Percentiles rank a stretch among this genome's conserved stretches.
These are phyloP conservation scores for Condylostylus longicornis DNA, from an alignment of 1,140 invertebrate genomes.

Conservation along the genomic window DNA sequence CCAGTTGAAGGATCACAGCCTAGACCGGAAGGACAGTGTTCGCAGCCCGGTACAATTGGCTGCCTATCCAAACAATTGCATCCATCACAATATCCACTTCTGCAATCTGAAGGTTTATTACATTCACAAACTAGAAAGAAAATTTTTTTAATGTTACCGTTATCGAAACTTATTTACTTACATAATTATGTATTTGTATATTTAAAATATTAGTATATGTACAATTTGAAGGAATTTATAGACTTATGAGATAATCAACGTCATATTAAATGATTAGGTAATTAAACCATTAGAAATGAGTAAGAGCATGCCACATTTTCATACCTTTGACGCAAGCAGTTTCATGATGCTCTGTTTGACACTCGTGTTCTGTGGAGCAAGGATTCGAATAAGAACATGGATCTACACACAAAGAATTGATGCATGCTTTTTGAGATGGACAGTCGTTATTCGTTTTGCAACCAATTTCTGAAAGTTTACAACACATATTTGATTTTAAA, in stretches of 20 bases:
- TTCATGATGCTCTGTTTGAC: constrained; percentile 60
- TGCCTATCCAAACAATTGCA: constrained; percentile 39
- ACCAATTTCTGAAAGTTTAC: constrained; percentile 41
- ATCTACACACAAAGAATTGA: constrained; percentile 59
- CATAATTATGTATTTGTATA: too few relatives aligned
- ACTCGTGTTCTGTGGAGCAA: constrained; percentile 45
- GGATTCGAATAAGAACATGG: constrained; percentile 53
- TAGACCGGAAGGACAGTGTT: constrained; percentile 57
- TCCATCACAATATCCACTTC: constrained; percentile 44
- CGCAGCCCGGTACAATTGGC: constrained; percentile 39
- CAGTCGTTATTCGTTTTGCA: constrained; percentile 57
- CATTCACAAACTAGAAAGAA: constrained; percentile 46
- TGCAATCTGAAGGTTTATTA: constrained; percentile 45
- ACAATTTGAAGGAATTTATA: constrained; percentile 4
- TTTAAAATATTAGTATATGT: background rate
- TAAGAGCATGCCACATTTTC: too few relatives aligned
- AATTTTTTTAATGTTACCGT: too few relatives aligned
- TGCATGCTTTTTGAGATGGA: constrained; percentile 55
- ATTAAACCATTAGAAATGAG: too few relatives aligned
- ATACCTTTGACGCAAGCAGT: constrained; percentile 62
- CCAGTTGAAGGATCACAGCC: constrained; percentile 58
- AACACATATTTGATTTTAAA: constrained; percentile 10
- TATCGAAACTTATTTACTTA: too few relatives aligned
- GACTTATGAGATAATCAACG: background rate
- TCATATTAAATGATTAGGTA: constrained; percentile 1